Base-by-base conservation (phyloP, 2,797 vertebrate species). In the Clarias fuscus region DNA sequence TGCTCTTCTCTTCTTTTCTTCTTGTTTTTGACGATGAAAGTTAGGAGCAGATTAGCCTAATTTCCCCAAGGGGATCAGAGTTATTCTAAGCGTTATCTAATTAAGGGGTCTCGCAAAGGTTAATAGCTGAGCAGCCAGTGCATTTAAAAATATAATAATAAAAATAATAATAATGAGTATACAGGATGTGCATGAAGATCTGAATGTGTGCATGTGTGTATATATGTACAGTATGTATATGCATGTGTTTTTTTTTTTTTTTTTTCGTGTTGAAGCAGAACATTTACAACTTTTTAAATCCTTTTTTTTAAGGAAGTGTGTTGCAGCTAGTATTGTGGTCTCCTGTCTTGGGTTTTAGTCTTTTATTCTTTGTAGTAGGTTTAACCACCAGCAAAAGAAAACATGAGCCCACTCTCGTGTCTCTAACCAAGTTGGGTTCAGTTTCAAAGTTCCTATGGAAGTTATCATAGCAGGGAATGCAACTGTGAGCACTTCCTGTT, bases 91-190 rank as follows among this genome's bases (percentile, higher is more conserved):
- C 43, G 5, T 86, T 64, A 65, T 73, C 78, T 86, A 83, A 86
- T 83, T 86, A 84, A 43, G 15, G 91, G 91, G 89, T 93, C 91
- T 90, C 89, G 90, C 87, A 87, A 90, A 92, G 92, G 93, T 94
- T 93, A 91, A 92, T 82, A 91, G 89, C 91, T 89, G 85, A 90
- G 86, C 92, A 90, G 87, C 84, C 75, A 86, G 43, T 84, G 58
- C 65, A 89, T 92, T 91, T 4, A 30, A 8, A 30, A 77, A 61
- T 13, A 37, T 0, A 53, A 33, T 8, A 61, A 13, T 22, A 22
- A 61, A 62, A 20, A 58, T 40, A n/a, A 81, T 37, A 13, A 53
- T 10, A 53, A 13, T 53, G 15, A 62, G 71, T 59, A 62, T 37
- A 17, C 37, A 53, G 18, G 13, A 67, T 76, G 43, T 88, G 68